phyloP scores from a whole-genome alignment of 2,797 vertebrate genomes.

The Lutjanus campechanus region DNA sequence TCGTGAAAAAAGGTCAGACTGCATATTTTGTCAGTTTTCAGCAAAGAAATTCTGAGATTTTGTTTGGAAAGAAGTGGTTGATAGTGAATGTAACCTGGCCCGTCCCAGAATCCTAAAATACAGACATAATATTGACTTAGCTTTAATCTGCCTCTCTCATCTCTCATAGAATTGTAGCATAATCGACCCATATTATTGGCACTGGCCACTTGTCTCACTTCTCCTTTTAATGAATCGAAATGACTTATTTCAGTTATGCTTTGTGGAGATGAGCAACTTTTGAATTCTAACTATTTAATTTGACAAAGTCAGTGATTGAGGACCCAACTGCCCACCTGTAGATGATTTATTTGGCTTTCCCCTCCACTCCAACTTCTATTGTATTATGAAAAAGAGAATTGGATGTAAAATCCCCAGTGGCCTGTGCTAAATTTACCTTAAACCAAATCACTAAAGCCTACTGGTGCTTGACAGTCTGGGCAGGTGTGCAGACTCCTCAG shows the following conservation, averaged over 20 bases:
- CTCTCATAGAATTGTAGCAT: background rate
- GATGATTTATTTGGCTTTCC: conserved; percentile 76
- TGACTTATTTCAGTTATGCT: conserved; percentile 25
- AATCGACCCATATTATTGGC: background rate
- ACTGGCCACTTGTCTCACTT: background rate
- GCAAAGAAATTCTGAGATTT: too few species aligned
- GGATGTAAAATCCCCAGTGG: conserved; percentile 81
- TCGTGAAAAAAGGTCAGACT: too few species aligned
- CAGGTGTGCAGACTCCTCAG: conserved; percentile 77
- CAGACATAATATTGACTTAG: background rate
- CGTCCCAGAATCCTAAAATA: background rate
- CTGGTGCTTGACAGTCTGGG: conserved; percentile 84
- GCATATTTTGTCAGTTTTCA: too few species aligned
- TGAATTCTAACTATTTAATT: conserved; percentile 75
- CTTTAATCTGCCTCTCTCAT: background rate
- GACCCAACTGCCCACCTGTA: conserved; percentile 72
- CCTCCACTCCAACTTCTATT: conserved; percentile 71
- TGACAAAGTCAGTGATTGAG: conserved; percentile 71
- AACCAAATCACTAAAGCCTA: conserved; percentile 85
- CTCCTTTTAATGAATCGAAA: conserved; percentile 34
- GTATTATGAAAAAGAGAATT: conserved; percentile 80
- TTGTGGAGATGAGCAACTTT: conserved; percentile 28
- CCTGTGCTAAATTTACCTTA: conserved; percentile 85
- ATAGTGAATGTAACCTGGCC: background rate
- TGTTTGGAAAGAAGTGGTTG: background rate